A percentile compares a stretch with the other conserved stretches of the same genome.
These are phyloP conservation scores for Napeogenes inachia DNA, from an alignment of 2,888 invertebrate genomes.

Conservation along the genomic window DNA sequence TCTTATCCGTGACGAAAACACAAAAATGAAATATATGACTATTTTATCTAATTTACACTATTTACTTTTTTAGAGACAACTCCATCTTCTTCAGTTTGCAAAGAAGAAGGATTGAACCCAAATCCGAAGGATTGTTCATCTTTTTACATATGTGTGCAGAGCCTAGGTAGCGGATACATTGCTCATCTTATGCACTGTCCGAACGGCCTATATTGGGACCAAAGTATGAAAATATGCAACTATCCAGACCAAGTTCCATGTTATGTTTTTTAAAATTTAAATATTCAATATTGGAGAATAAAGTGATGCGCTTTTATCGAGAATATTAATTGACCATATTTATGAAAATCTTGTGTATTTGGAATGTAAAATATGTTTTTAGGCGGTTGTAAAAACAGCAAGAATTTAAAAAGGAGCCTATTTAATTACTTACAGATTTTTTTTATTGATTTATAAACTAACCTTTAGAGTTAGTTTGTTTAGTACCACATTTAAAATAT, in stretches of 20 bases:
- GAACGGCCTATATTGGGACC: conserved; percentile 22
- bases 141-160: conserved; percentile 19
- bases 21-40: too few species aligned
- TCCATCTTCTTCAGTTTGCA: conserved; percentile 12
- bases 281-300: background rate
- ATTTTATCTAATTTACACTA: too few species aligned
- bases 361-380: too few species aligned
- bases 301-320: background rate
- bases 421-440: too few species aligned
- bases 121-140: conserved; percentile 20
- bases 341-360: too few species aligned
- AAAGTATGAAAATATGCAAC: conserved; percentile 14
- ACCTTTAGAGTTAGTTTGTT: too few species aligned
- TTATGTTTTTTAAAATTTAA: background rate
- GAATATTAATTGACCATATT: background rate
- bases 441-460: too few species aligned
- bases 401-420: too few species aligned
- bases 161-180: background rate
- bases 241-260: conserved; percentile 16
- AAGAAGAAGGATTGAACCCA: conserved; percentile 8
- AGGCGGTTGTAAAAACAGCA: too few species aligned
- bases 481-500: too few species aligned
- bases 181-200: conserved; percentile 16
- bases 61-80: conserved; percentile 10
- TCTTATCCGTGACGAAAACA: too few species aligned